Evolutionary conservation across 2,113 vertebrate species (phyloP), one percentile per base, ranked within the genome.

Genomic region (Chauna torquata): DNA sequence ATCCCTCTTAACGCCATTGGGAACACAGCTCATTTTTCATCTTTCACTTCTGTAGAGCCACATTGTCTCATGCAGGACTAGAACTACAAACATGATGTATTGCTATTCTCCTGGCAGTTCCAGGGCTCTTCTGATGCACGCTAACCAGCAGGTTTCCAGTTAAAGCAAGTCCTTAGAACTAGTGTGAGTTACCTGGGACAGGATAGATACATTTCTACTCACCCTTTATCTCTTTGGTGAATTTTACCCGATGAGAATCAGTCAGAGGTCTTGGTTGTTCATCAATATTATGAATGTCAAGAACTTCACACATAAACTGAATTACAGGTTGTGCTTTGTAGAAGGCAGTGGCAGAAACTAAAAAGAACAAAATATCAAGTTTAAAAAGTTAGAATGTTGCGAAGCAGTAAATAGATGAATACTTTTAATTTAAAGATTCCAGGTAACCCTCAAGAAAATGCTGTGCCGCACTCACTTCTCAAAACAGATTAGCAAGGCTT

Each of bases 181-280:
- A 92, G 25, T 64, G 57, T 44, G 28, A 3, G 10, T 38, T 68
- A 47, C n/a, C 27, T 64, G 74, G 80, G 83, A 50, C 45, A 28
- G 71, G 49, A 81, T 11, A 27, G 16, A 44, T 2, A 23, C 6
- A 9, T 70, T 93, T 69, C 64, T 94, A 98, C 96, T 98, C 90
- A 99, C 99, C 99, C 99, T 99, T 99, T 98, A 99, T 99, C 99
- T 99, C 99, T 99, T 99, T 99, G 99, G 99, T 99, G 98, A 99
- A 99, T 98, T 99, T 99, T 98, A 99, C 99, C 96, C 99, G 97
- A 97, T 99, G 99, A 85, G 99, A 99, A 98, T 99, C 99, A 88
- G 99, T 99, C 98, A 99, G 99, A 91, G 99, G 99, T 88, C 99
- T 99, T 40, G 99, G 99, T 96, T 99, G 99, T 97, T 99, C 99